phyloP scores from a whole-genome alignment of 35 echinoderm and acorn worm species.

The Ophiothrix spiculata region DNA sequence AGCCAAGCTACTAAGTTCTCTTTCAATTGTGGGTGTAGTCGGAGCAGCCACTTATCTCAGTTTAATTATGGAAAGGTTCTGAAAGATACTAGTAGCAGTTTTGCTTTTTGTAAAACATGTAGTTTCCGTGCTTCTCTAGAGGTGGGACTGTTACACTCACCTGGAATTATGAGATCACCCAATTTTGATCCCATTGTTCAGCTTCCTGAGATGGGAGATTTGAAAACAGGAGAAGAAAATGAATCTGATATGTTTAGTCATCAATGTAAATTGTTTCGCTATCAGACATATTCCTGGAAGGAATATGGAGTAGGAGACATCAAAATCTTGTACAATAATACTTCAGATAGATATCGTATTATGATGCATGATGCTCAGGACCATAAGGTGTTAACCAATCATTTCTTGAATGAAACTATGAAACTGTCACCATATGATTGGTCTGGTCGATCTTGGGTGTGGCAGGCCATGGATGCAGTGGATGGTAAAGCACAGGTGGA shows the following conservation, averaged over 20 bases:
- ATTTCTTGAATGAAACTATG: constrained; percentile 38
- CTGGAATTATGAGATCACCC: neutral
- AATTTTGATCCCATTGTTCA: constrained; percentile 87
- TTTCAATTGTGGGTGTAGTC: constrained; percentile 4
- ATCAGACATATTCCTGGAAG: constrained; percentile 72
- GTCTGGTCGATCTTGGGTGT: constrained; percentile 45
- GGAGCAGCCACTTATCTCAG: neutral
- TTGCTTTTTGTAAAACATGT: neutral
- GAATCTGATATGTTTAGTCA: constrained; percentile 73
- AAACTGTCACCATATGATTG: constrained; percentile 34
- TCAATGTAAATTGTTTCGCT: constrained; percentile 76
- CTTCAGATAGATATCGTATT: constrained; percentile 47
- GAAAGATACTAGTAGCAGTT: neutral
- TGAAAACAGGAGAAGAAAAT: constrained; percentile 79
- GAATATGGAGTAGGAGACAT: constrained; percentile 86
- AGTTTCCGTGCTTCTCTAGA: neutral
- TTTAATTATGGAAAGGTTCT: neutral
- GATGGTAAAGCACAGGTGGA: constrained; percentile 23
- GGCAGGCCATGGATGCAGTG: constrained; percentile 57
- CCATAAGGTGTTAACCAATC: constrained; percentile 52
- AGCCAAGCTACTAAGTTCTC: constrained; percentile 8
- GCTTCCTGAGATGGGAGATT: constrained; percentile 61
- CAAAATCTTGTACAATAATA: constrained; percentile 63
- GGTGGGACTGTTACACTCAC: neutral
- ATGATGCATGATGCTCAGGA: constrained; percentile 78